These are phyloP conservation scores for Dryas iulia DNA, from an alignment of 1,140 invertebrate species.

Conservation along the genomic window DNA sequence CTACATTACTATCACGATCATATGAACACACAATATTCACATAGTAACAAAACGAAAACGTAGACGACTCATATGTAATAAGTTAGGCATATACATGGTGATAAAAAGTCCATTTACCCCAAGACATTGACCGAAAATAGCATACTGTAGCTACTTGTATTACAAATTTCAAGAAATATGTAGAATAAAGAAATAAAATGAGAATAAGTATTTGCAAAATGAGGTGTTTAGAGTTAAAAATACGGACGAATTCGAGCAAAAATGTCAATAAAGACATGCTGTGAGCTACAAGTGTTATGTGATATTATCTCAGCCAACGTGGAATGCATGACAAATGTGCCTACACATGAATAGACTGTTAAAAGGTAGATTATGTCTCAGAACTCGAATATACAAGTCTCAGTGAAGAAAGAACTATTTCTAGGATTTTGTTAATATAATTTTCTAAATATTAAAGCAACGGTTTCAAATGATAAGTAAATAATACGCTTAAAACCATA, in stretches of 20 bases:
- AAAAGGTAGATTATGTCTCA: conserved; percentile 22
- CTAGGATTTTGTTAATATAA: not conserved
- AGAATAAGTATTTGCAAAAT: conserved; percentile 2
- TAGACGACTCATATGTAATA: too few relatives aligned
- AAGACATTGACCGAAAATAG: conserved; percentile 23
- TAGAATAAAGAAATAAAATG: conserved; percentile 12
- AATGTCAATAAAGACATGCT: conserved; percentile 23
- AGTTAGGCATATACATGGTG: not conserved
- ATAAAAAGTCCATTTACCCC: conserved; percentile 14
- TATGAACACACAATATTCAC: not conserved
- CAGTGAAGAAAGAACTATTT: not conserved
- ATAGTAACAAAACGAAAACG: not conserved
- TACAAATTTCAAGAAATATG: conserved; percentile 25
- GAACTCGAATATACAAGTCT: not conserved
- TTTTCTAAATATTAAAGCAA: not conserved
- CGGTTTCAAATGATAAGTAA: not conserved
- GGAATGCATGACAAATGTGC: conserved; percentile 40
- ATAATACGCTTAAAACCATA: not conserved
- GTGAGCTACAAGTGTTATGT: conserved; percentile 30
- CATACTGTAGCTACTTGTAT: conserved; percentile 24
- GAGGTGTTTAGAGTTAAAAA: conserved; percentile 4
- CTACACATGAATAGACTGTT: conserved; percentile 42
- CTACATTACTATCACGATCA: too few relatives aligned
- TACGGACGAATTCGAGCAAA: conserved; percentile 20
- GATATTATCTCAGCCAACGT: conserved; percentile 43